Base-by-base conservation (phyloP, 2,113 vertebrate species). In the Aleadryas rufinucha region DNA sequence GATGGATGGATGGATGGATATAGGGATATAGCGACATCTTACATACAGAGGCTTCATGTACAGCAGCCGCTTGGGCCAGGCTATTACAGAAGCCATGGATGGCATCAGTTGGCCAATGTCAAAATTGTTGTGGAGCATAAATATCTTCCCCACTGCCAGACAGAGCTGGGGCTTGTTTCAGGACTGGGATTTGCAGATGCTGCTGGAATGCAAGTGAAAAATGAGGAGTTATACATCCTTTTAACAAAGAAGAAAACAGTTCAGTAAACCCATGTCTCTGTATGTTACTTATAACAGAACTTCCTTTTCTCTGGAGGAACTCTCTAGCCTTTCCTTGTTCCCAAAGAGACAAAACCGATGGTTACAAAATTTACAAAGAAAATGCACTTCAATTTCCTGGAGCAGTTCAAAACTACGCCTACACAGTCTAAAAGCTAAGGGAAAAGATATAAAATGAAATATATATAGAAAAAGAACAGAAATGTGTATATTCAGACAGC, bases 21-120 rank as follows among this genome's bases (percentile, higher is more conserved):
- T 31, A 49, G 49, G 31, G 3, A 26, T 28, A 16, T 2, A 64
- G 17, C 3, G 45, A 50, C 10, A 13, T 60, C 17, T 47, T 33
- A 21, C 35, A 39, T 14, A 6, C 0, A 0, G 4, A 28, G 14
- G 13, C 4, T 63, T 53, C 52, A 23, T 1, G 3, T 26, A 12
- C 3, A 66, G 20, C 9, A 71, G 31, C 22, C 71, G 10, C 37
- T 41, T 35, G 27, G n/a, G 10, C 5, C 33, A 28, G 18, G 37
- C 11, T 75, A 1, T 57, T 57, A 27, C 12, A 47, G 26, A 27
- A 16, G 3, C 8, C 9, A 9, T 3, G 13, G 20, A 45, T 11
- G n/a, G 11, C 15, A 45, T 14, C n/a, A 18, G 3, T 0, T 75
- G 41, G 6, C 16, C 65, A 78, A 47, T 12, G 16, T 14, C 37